Evolutionary conservation across 2,888 invertebrate genomes (phyloP).

Genomic region (Liodrosophila aerea): DNA sequence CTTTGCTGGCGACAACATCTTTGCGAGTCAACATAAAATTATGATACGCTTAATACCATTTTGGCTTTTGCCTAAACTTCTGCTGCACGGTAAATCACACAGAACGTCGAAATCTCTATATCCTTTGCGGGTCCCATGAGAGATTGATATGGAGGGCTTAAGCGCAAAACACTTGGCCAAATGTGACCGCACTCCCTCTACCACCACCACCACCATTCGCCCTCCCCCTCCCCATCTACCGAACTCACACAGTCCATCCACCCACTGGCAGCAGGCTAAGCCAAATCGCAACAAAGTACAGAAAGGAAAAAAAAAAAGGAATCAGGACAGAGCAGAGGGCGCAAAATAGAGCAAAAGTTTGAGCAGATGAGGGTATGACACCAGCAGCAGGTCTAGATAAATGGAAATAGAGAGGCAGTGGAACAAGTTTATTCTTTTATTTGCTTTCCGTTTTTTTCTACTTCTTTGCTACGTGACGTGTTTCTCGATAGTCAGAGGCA

Average conservation of each 20-base stretch:
- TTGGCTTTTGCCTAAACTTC: slow-evolving; percentile 27
- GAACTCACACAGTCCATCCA: slow-evolving; percentile 14
- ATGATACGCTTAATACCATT: slow-evolving; percentile 45
- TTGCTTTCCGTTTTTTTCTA: neutral
- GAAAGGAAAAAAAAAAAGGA: slow-evolving; percentile 11
- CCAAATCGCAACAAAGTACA: slow-evolving; percentile 63
- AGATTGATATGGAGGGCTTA: slow-evolving; percentile 83
- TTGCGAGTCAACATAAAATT: slow-evolving; percentile 56
- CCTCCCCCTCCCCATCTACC: neutral
- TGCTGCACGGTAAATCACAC: slow-evolving; percentile 70
- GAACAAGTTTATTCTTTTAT: slow-evolving; percentile 51
- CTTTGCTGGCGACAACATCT: slow-evolving; percentile 54
- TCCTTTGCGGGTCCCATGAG: slow-evolving; percentile 79
- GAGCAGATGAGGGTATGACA: slow-evolving; percentile 25
- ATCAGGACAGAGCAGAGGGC: slow-evolving; percentile 19
- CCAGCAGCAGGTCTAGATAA: neutral
- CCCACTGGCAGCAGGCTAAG: slow-evolving; percentile 46
- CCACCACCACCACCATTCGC: slow-evolving; percentile 10
- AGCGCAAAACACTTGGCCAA: slow-evolving; percentile 83
- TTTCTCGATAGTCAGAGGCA: slow-evolving; percentile 51
- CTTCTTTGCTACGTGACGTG: slow-evolving; percentile 65
- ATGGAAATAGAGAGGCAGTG: slow-evolving; percentile 8
- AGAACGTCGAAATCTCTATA: slow-evolving; percentile 81
- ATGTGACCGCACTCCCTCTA: slow-evolving; percentile 80
- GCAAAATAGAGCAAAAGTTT: slow-evolving; percentile 64